Base-by-base conservation (phyloP, 2,113 vertebrate species). In the Chaetura pelagica region DNA sequence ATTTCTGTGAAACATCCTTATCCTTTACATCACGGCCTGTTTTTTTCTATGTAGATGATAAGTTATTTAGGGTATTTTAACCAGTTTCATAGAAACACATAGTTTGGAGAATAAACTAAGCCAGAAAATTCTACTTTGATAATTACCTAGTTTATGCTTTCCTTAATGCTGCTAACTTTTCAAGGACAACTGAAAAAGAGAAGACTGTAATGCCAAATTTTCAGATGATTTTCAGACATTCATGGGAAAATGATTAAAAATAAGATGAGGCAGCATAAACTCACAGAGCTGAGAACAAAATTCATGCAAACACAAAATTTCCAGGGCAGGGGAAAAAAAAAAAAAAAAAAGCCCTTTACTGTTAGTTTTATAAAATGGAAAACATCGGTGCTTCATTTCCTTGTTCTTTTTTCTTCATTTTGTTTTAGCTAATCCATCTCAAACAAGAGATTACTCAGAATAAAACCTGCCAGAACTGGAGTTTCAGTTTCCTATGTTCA, bases 401-500 rank as follows among this genome's bases (percentile, higher is more conserved):
- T 8, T 38, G 6, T 48, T 10, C 5, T n/a, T 68, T 88, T 73
- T 73, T 3, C 14, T 80, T 91, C 32, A 57, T 74, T 93, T 88
- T 67, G 15, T 3, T 91, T 86, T 75, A 59, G 7, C 18, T 84
- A 55, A 23, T 79, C 38, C 9, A 1, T 72, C 55, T 73, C 23
- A 62, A 66, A 73, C 11, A 79, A 49, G 15, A 54, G 40, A 83
- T 81, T 80, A 75, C 58, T 46, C n/a, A 80, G 35, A 89, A 91
- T 68, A 61, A 89, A 94, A 57, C 20, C 57, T 80, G 27, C 68
- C 46, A 67, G 52, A 90, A 67, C 29, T 71, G 74, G 51, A 69
- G 72, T 77, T 90, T 86, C 61, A 34, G 46, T 68, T 96, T 93
- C 76, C 71, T 94, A 59, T 58, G 86, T 96, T 96, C 52, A 83